Conservation (phyloP, 2,797 vertebrate genomes). For the Gymnopithys bicolor region DNA sequence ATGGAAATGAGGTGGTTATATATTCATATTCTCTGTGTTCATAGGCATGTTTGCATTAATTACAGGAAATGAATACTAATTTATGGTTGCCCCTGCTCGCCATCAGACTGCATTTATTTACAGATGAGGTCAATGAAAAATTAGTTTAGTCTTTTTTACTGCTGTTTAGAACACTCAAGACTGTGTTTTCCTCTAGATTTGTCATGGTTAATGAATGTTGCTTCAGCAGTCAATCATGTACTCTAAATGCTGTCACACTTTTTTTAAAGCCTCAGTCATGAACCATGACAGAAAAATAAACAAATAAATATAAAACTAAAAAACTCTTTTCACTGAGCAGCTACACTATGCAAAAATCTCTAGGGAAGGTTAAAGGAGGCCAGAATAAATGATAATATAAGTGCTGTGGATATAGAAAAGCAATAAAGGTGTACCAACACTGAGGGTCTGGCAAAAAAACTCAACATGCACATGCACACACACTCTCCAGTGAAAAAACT, state of each 20-base stretch:
- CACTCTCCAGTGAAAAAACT: conserved; percentile 82
- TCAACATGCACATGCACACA: conserved; percentile 37
- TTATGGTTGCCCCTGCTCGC: conserved; percentile 77
- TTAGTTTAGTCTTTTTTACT: conserved; percentile 77
- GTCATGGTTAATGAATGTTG: conserved; percentile 88
- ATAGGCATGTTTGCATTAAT: conserved; percentile 82
- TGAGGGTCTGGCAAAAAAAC: conserved; percentile 75
- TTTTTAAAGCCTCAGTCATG: conserved; percentile 84
- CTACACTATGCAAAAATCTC: conserved; percentile 79
- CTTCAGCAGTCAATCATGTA: conserved; percentile 83
- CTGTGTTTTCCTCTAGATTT: conserved; percentile 87
- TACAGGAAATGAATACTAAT: conserved; percentile 84
- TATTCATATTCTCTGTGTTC: conserved; percentile 79
- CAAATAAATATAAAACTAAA: conserved; percentile 90
- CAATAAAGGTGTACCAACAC: conserved; percentile 76
- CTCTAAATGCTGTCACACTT: conserved; percentile 85
- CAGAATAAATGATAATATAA: conserved; percentile 88
- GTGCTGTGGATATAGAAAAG: conserved; percentile 82
- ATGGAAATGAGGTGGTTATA: conserved; percentile 80
- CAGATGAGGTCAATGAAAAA: conserved; percentile 84
- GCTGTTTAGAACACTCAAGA: conserved; percentile 85
- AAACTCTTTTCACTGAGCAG: conserved; percentile 86
- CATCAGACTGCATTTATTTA: conserved; percentile 83
- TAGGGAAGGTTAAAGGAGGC: conserved; percentile 81
- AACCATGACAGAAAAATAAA: conserved; percentile 91